phyloP scores from a whole-genome alignment of 1,140 invertebrate species.

The Drosophila ficusphila region DNA sequence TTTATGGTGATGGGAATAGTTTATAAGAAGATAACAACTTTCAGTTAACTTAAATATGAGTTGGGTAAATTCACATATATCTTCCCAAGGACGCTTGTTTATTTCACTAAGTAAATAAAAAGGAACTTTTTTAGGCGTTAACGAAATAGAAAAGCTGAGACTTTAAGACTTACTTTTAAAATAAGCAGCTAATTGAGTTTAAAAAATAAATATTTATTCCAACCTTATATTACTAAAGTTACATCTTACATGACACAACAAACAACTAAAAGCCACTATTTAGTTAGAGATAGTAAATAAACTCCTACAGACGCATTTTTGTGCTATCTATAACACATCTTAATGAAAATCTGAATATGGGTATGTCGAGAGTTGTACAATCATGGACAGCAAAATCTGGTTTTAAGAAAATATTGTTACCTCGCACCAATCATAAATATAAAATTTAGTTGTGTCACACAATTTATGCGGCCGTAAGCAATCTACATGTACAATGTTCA shows the following conservation, averaged over 20 bases:
- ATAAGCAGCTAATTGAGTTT: no score
- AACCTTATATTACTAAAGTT: no score
- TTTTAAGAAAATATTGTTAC: not conserved
- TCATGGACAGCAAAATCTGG: not conserved
- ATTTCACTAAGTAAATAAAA: not conserved
- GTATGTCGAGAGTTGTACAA: not conserved
- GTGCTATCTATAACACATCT: conserved; percentile 25
- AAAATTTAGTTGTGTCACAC: conserved; percentile 54
- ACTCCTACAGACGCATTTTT: no score
- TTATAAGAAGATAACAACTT: conserved; percentile 48
- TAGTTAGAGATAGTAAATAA: not conserved
- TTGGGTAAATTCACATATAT: conserved; percentile 23
- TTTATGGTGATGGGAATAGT: conserved; percentile 48
- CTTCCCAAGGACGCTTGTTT: not conserved
- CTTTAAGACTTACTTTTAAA: not conserved
- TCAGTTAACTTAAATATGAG: conserved; percentile 19
- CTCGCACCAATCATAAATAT: conserved; percentile 40
- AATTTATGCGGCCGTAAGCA: conserved; percentile 57
- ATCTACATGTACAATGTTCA: conserved; percentile 61
- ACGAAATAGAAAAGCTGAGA: no score
- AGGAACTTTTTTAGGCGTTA: not conserved
- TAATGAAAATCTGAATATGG: conserved; percentile 31
- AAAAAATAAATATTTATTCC: no score
- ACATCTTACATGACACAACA: no score
- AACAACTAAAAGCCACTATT: not conserved